Percentiles rank a stretch among this genome's conserved stretches.
phyloP scores from a whole-genome alignment of 2,797 vertebrate genomes.

The Acanthurus leucopareius region DNA sequence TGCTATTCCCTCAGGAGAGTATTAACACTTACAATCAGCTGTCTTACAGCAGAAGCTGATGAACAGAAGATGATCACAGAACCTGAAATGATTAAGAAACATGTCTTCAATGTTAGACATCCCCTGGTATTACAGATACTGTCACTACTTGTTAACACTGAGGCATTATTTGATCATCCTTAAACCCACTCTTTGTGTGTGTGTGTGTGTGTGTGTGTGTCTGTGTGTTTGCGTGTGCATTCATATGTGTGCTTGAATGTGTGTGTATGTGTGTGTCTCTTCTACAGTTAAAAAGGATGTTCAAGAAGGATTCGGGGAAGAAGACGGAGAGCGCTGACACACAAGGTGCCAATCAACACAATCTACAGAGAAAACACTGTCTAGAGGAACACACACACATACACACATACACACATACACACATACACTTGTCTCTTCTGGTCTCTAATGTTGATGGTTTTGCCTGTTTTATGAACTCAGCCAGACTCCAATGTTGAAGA shows the following conservation, averaged over 20 bases:
- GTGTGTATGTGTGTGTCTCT: neutral
- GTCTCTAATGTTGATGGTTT: neutral
- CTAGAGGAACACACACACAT: slow-evolving; percentile 32
- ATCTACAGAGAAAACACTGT: slow-evolving; percentile 73
- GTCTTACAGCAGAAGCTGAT: slow-evolving; percentile 8
- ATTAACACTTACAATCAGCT: slow-evolving; percentile 8
- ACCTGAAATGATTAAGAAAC: slow-evolving; percentile 2
- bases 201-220: too few species aligned
- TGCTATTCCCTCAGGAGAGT: neutral
- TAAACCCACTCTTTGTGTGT: slow-evolving; percentile 3
- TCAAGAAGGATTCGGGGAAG: slow-evolving; percentile 93
- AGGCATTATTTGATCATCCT: neutral
- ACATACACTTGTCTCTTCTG: neutral
- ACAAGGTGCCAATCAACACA: slow-evolving; percentile 78
- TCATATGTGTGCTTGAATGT: neutral
- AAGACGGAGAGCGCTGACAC: slow-evolving; percentile 88
- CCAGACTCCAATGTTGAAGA: slow-evolving; percentile 12
- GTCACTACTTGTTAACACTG: neutral
- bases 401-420: slow-evolving; percentile 12
- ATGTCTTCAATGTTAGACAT: neutral
- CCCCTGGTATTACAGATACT: neutral
- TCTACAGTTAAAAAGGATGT: slow-evolving; percentile 91
- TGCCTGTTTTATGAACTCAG: slow-evolving; percentile 7
- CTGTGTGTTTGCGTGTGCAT: too few species aligned
- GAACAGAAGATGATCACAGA: neutral